These are phyloP conservation scores for Oryctolagus cuniculus DNA, from an alignment of 2,113 vertebrate species.

Conservation along the genomic window mOryCun1.1 NC_091453.1:110498501-110499000, in stretches of 20 bases:
- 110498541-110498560: neutral
- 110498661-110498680: neutral
- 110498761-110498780: neutral
- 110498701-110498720: neutral
- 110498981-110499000: neutral
- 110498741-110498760: neutral
- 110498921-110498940: neutral
- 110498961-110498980: neutral
- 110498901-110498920: neutral
- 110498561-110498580: neutral
- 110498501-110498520: neutral
- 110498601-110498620: neutral
- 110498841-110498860: neutral
- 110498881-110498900: slow-evolving; percentile 12
- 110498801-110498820: slow-evolving; percentile 27
- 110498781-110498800: neutral
- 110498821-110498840: slow-evolving; percentile 21
- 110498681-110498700: neutral
- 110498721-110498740: neutral
- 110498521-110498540: neutral
- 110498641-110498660: neutral
- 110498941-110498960: neutral
- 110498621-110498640: neutral
- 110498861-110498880: neutral
- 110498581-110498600: neutral